Evolutionary conservation across 2,113 vertebrate genomes (phyloP).

Genomic region (Phycodurus eques): DNA sequence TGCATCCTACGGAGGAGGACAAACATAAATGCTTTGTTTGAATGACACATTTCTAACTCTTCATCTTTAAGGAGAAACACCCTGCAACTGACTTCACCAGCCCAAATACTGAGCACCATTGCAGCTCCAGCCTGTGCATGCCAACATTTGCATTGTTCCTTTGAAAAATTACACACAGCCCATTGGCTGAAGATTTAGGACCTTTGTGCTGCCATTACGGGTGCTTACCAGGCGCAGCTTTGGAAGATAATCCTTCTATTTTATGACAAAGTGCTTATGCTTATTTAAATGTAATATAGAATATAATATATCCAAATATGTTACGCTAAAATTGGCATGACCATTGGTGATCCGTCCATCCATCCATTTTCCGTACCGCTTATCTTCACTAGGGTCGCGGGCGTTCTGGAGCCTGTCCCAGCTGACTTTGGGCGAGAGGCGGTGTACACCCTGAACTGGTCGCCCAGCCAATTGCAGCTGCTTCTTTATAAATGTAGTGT

Average conservation of each 20-base stretch:
- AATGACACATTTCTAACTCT: background rate
- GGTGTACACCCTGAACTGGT: no score
- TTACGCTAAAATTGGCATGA: background rate
- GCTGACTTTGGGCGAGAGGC: no score
- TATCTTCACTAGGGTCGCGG: no score
- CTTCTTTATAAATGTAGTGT: no score
- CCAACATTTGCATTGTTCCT: background rate
- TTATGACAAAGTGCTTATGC: background rate
- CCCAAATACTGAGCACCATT: background rate
- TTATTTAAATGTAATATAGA: background rate
- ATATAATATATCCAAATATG: background rate
- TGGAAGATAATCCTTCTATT: background rate
- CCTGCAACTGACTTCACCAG: background rate
- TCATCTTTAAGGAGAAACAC: background rate
- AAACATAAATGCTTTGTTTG: constrained; percentile 2
- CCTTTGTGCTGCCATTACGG: background rate
- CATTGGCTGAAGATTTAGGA: background rate
- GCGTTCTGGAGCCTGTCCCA: no score
- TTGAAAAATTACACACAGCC: background rate
- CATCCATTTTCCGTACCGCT: no score
- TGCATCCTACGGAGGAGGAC: background rate
- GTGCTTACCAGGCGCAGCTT: background rate
- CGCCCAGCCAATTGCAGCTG: no score
- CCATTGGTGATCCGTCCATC: background rate
- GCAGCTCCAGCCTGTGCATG: background rate